phyloP scores from a whole-genome alignment of 1,140 invertebrate species.

The Pseudomyrmex concolor region DNA sequence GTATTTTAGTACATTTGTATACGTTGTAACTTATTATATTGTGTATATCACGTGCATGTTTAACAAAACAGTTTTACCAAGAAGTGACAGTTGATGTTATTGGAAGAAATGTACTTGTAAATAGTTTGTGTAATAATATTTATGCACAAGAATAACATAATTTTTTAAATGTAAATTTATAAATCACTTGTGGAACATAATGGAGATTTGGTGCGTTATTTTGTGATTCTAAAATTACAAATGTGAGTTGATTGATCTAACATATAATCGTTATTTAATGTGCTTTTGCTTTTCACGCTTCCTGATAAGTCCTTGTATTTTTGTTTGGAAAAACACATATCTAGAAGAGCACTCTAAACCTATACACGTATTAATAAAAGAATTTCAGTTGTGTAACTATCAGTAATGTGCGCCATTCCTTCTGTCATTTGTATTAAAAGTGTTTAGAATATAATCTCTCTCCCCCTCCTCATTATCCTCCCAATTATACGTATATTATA shows the following conservation, averaged over 20 bases:
- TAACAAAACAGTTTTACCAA: background rate
- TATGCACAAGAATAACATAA: no score
- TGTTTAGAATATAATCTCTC: background rate
- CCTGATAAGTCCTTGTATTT: background rate
- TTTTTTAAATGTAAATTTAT: no score
- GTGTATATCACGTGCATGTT: conserved; percentile 60
- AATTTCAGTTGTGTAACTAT: background rate
- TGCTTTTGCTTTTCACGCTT: background rate
- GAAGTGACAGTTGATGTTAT: conserved; percentile 36
- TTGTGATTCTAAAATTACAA: conserved; percentile 10
- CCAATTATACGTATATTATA: conserved; percentile 5
- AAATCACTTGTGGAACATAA: background rate
- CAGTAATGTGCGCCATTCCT: background rate
- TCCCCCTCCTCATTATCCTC: background rate
- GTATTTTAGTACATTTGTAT: conserved; percentile 44
- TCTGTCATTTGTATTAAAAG: conserved; percentile 1
- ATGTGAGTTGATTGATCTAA: background rate
- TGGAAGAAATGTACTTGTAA: background rate
- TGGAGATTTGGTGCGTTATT: conserved; percentile 20
- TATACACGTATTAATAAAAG: background rate
- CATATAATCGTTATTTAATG: background rate
- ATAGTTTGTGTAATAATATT: no score
- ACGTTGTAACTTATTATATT: conserved; percentile 34
- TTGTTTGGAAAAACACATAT: background rate
- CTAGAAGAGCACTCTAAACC: background rate